Base-by-base conservation (phyloP, 1,140 invertebrate genomes). In the Brachionus sp. region DNA sequence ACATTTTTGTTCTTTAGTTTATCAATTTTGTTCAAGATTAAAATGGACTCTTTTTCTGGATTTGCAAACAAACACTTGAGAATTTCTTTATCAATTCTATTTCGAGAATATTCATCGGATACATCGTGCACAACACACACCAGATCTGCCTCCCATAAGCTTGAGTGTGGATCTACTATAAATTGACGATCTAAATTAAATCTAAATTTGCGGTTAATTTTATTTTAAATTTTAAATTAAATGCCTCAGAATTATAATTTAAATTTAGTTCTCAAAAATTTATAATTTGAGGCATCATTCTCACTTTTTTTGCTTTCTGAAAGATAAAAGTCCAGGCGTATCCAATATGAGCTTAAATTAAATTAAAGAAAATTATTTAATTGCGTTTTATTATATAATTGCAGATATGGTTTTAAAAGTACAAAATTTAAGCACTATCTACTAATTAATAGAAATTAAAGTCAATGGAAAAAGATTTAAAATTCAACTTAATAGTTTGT, bases 1-100 rank as follows among this genome's bases (percentile, higher is more conserved):
- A 92, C 89, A 37, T 91, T 87, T 88, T 95, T 96, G 0, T 92
- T 90, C 87, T 93, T 93, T 10, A 97, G 84, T 19, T 89, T 88
- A 90, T 98, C 95, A 73, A 94, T 92, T 91, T 98, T 98, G 86
- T 97, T 98, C 2, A 97, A 87, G 62, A 97, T 91, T 5, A 97
- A 89, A 86, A 97, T 92, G 84, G 92, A 92, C 13, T 93, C 91
- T 85, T 92, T 92, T 42, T 91, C 86, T 80, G 90, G 87, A 86
- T 92, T 89, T 57, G 90, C 86, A 86, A 92, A 89, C 5, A 97
- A 87, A 23, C 94, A 88, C 39, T 92, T 88, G 0, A 95, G 85
- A 0, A 96, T 89, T 88, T 93, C 92, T 4, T 89, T 85, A 88
- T 94, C 92, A 7, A 97, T 88, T 50, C 86, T 89, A 57, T 92